These are phyloP conservation scores for Callaeas wilsoni DNA, from an alignment of 2,113 vertebrate genomes.

Conservation along the genomic window DNA sequence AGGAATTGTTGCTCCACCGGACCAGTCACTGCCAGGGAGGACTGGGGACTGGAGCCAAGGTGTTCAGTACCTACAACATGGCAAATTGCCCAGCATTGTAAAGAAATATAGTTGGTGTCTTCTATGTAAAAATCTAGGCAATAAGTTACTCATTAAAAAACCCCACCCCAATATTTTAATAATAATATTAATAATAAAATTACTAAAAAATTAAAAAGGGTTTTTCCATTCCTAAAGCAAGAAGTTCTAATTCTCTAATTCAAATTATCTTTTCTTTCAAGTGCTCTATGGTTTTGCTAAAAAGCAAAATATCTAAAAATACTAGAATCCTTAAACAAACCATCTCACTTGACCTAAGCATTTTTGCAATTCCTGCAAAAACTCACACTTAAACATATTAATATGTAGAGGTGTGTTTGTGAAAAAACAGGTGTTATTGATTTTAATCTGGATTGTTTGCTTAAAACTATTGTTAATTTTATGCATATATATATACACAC, in stretches of 20 bases:
- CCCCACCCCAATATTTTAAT: not conserved
- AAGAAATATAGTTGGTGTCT: not conserved
- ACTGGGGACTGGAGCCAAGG: not conserved
- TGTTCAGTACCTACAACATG: not conserved
- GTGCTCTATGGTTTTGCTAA: not conserved
- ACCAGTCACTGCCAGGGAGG: not conserved
- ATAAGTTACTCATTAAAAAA: not conserved
- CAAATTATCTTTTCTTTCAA: not conserved
- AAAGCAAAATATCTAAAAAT: not conserved
- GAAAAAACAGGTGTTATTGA: not conserved
- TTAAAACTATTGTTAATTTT: not conserved
- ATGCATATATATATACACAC: not conserved
- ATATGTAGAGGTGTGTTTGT: not conserved
- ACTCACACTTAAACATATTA: not conserved
- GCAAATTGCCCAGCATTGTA: not conserved
- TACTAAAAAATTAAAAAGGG: accelerated
- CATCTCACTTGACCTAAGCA: not conserved
- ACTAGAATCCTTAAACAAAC: not conserved
- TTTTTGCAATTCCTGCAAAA: not conserved
- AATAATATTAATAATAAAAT: not conserved
- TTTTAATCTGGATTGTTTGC: not conserved
- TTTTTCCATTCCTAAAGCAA: not conserved
- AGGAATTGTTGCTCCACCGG: not conserved
- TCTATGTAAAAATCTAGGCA: not conserved
- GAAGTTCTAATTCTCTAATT: not conserved